These are phyloP conservation scores for Caloenas nicobarica DNA, from an alignment of 2,113 vertebrate genomes.

Conservation along the genomic window DNA sequence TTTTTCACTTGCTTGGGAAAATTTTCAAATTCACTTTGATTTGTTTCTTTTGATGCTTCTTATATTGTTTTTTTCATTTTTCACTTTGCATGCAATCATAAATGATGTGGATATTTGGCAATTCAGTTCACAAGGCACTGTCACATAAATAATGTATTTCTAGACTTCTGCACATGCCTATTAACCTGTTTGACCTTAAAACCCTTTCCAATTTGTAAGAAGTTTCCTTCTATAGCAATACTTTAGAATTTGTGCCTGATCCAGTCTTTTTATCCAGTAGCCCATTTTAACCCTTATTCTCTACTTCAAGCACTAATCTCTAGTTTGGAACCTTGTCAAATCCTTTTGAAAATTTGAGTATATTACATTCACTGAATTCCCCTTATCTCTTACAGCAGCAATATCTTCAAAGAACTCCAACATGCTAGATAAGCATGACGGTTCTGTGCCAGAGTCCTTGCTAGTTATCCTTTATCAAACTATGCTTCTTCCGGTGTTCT, in stretches of 20 bases:
- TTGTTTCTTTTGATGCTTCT: neutral
- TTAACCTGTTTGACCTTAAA: constrained; percentile 42
- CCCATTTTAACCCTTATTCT: constrained; percentile 29
- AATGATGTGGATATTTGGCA: neutral
- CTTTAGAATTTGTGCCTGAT: neutral
- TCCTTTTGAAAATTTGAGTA: constrained; percentile 36
- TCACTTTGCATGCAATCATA: neutral
- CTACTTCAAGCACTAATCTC: neutral
- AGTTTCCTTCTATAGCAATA: neutral
- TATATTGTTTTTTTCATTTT: neutral
- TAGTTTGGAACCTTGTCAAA: constrained; percentile 44
- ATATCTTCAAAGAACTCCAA: constrained; percentile 59
- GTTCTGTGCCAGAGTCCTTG: neutral
- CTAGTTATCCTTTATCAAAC: constrained; percentile 50
- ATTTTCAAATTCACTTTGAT: neutral
- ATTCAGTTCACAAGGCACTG: neutral
- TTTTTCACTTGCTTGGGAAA: neutral
- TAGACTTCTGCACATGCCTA: constrained; percentile 1
- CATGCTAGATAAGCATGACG: constrained; percentile 41
- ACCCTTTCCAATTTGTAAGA: constrained; percentile 7
- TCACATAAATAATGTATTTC: constrained; percentile 9
- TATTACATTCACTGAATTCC: constrained; percentile 48
- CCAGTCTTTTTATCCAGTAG: constrained; percentile 18
- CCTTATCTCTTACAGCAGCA: constrained; percentile 58
- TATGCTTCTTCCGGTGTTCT: constrained; percentile 28